Conservation (phyloP, 2,797 vertebrate species). For the Galagoides demidoff region DNA sequence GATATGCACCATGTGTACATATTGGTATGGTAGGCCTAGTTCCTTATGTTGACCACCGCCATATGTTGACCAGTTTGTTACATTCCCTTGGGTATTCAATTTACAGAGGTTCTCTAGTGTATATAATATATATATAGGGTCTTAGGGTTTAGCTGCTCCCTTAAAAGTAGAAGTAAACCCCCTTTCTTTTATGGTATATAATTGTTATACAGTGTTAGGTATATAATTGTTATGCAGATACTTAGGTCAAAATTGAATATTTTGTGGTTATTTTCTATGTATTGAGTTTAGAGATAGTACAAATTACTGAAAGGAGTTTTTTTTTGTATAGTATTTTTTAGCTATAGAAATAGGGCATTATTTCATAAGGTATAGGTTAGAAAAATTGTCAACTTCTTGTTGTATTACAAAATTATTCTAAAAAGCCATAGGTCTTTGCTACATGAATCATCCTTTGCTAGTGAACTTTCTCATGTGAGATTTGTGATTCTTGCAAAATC, state of each 20-base stretch:
- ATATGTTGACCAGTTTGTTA: too few relatives aligned
- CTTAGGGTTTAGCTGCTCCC: conserved; percentile 43
- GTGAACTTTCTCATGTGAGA: conserved; percentile 65
- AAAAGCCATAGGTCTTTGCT: conserved; percentile 49
- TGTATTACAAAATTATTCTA: conserved; percentile 55
- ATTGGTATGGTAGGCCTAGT: too few relatives aligned
- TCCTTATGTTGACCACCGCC: too few relatives aligned
- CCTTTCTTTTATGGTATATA: not conserved
- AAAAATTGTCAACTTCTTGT: conserved; percentile 46
- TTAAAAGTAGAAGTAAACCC: conserved; percentile 48
- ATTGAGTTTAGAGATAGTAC: conserved; percentile 42
- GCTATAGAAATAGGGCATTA: conserved; percentile 17
- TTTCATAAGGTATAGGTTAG: conserved; percentile 20
- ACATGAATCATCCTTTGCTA: conserved; percentile 61
- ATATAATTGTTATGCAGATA: conserved; percentile 3
- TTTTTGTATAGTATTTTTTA: not conserved
- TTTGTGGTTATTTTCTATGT: conserved; percentile 54
- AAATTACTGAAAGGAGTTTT: conserved; percentile 45
- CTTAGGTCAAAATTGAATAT: conserved; percentile 29
- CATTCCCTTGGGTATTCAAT: too few relatives aligned
- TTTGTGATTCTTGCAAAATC: conserved; percentile 60
- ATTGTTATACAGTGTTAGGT: not conserved
- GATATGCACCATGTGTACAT: too few relatives aligned
- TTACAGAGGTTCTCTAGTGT: too few relatives aligned
- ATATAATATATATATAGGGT: not conserved